These are phyloP conservation scores for Planiliza haematocheilus DNA, from an alignment of 2,113 vertebrate genomes.

Conservation along the genomic window DNA sequence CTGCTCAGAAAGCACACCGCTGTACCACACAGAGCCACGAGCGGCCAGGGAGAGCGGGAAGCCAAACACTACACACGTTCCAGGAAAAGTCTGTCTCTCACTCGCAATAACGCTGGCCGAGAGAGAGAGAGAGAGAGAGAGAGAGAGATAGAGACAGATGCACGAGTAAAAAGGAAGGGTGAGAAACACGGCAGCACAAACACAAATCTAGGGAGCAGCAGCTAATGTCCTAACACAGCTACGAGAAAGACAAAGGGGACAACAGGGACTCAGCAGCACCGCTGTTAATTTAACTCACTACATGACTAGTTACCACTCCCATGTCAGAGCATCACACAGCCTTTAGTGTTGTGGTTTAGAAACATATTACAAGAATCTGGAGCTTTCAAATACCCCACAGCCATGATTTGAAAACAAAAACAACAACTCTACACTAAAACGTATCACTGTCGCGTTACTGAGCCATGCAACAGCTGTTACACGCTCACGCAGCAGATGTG, in stretches of 20 bases:
- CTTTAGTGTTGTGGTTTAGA: conserved; percentile 9
- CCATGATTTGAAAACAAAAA: not conserved
- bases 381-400: not conserved
- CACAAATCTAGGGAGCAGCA: conserved; percentile 28
- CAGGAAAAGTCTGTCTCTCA: conserved; percentile 64
- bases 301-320: conserved; percentile 35
- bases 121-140: conserved; percentile 50
- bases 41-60: conserved; percentile 48
- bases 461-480: conserved; percentile 46
- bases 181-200: conserved; percentile 30
- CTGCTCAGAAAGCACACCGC: conserved; percentile 55
- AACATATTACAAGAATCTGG: conserved; percentile 13
- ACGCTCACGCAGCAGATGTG: conserved; percentile 32
- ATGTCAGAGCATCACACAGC: conserved; percentile 21
- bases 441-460: not conserved
- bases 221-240: conserved; percentile 47
- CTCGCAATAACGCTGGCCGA: conserved; percentile 46
- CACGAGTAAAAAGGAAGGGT: not conserved
- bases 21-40: conserved; percentile 60
- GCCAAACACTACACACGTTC: conserved; percentile 44
- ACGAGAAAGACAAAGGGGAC: conserved; percentile 34
- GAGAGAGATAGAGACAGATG: not conserved
- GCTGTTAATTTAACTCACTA: conserved; percentile 55
- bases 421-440: not conserved
- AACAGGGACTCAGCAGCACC: conserved; percentile 58